Conservation (phyloP, 2,888 invertebrate genomes). For the Parelbella ahira region DNA sequence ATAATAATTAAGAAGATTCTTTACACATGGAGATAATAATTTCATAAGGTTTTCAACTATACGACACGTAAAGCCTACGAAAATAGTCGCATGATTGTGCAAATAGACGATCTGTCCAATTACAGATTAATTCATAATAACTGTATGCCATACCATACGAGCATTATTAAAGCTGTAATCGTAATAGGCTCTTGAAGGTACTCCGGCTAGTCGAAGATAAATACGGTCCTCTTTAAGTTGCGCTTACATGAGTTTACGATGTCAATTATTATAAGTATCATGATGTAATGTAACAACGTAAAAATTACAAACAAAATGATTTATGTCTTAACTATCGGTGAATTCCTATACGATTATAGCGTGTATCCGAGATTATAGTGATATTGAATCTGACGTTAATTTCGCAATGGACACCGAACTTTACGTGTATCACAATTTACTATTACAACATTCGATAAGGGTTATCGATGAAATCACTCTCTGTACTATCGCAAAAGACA, state of each 20-base stretch:
- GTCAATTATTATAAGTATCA: slow-evolving; percentile 26
- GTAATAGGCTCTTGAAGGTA: slow-evolving; percentile 47
- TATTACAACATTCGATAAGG: too few species aligned
- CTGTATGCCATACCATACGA: slow-evolving; percentile 39
- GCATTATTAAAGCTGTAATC: slow-evolving; percentile 47
- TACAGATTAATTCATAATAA: slow-evolving; percentile 58
- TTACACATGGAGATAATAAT: slow-evolving; percentile 5
- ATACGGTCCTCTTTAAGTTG: slow-evolving; percentile 33
- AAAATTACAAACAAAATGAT: slow-evolving; percentile 21
- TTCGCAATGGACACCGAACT: slow-evolving; percentile 26
- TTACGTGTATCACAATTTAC: slow-evolving; percentile 21
- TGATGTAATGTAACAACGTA: slow-evolving; percentile 17
- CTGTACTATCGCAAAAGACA: too few species aligned
- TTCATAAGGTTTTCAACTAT: slow-evolving; percentile 15
- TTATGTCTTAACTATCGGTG: slow-evolving; percentile 24
- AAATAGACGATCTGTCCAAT: slow-evolving; percentile 50
- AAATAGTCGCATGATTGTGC: slow-evolving; percentile 28
- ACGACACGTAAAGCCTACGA: slow-evolving; percentile 5
- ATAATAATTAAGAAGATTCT: neutral
- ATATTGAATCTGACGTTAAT: slow-evolving; percentile 9
- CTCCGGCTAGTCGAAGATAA: slow-evolving; percentile 40
- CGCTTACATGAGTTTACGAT: slow-evolving; percentile 29
- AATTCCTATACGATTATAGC: slow-evolving; percentile 12
- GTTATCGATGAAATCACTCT: too few species aligned
- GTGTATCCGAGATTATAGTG: slow-evolving; percentile 5